Percentiles rank a stretch among this genome's conserved stretches.
Conservation (phyloP, 35 echinoderm and acorn worm genomes). For the Stichopus chloronotus region DNA sequence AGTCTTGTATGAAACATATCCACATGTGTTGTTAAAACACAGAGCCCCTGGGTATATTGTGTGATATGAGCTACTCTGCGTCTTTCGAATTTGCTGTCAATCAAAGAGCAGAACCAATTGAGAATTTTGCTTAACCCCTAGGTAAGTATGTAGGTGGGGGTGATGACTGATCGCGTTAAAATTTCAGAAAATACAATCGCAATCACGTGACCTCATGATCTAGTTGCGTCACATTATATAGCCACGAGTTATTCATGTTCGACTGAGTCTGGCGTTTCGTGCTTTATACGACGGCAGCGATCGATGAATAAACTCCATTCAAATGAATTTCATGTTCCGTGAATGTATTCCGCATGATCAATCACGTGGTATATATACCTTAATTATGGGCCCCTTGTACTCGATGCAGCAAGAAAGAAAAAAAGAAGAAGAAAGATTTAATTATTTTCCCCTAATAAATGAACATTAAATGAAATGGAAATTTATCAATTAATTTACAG, state of each 20-base stretch:
- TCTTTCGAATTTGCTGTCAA: too few relatives aligned
- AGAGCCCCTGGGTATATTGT: too few relatives aligned
- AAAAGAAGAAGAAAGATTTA: not conserved
- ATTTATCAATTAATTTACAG: slow-evolving; percentile 7
- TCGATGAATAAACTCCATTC: not conserved
- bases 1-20: too few relatives aligned
- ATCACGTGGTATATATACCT: not conserved
- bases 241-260: not conserved
- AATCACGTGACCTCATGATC: not conserved
- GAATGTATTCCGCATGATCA: not conserved
- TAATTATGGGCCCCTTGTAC: not conserved
- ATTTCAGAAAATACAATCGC: not conserved
- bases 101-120: too few relatives aligned
- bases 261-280: not conserved
- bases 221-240: not conserved
- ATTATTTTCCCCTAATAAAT: not conserved
- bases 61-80: too few relatives aligned
- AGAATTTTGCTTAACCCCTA: too few relatives aligned
- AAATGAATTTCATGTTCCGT: not conserved
- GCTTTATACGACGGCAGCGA: too few relatives aligned
- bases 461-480: not conserved
- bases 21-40: too few relatives aligned
- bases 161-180: too few relatives aligned
- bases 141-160: too few relatives aligned
- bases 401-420: not conserved